Base-by-base conservation (phyloP, 2,797 vertebrate genomes). In the Danio tinwini region DNA sequence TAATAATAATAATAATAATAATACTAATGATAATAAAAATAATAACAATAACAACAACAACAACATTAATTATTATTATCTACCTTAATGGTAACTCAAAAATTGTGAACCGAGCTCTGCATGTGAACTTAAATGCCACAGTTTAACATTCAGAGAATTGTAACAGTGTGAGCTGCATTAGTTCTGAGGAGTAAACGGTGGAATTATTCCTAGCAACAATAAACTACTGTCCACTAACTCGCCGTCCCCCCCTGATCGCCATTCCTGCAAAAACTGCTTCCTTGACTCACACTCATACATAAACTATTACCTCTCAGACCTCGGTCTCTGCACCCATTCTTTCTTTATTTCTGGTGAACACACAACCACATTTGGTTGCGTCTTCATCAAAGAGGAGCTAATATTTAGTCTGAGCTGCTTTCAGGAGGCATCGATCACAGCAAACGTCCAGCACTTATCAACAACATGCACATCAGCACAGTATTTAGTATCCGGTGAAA, bases 341-440 rank as follows among this genome's bases (percentile, higher is more conserved):
- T 49, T 52, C 44, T 7, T 10, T 29, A 29, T 29, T 29, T 29
- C 29, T 55, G 17, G n/a, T 62, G n/a, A 59, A 75, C 39, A 64
- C 73, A 75, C 19, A 47, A 14, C 16, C 58, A 64, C 59, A 63
- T n/a, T 75, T 75, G 73, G 59, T 59, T 63, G 39, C 37, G 7
- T 62, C 76, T 69, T 81, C 56, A 67, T 81, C 63, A 74, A 40
- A 78, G 37, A 72, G 58, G 44, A 69, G 59, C 39, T 72, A 55
- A 59, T 76, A 76, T 83, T 72, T 80, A 80, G 50, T 83, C 77
- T 65, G 42, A 71, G 74, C 19, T 21, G 70, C 63, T 82, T 74
- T 69, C 37, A 71, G 52, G 50, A 63, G 63, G 58, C 42, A 61
- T 74, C 2, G 29, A 62, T 80, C 40, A 55, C 49, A 19, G 19